Conservation (phyloP, 2,113 vertebrate genomes). For the Spea multiplicata region DNA sequence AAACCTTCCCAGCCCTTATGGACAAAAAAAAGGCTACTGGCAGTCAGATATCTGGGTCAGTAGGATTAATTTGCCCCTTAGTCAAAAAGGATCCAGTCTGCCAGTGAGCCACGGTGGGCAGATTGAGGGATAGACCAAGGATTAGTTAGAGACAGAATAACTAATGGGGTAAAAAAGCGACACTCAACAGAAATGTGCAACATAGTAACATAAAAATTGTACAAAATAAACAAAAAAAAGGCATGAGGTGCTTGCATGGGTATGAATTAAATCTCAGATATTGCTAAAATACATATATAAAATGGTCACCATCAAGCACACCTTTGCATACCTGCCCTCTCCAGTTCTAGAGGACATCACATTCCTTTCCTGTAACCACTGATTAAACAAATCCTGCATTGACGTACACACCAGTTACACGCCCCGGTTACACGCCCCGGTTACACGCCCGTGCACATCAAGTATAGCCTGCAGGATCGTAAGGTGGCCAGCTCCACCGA, state of each 20-base stretch:
- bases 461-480: conserved; percentile 15
- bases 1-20: not conserved
- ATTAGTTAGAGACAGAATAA: conserved; percentile 2
- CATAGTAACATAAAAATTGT: not conserved
- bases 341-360: not conserved
- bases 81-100: conserved; percentile 1
- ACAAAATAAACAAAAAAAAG: not conserved
- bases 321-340: not conserved
- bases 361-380: conserved; percentile 30
- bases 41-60: conserved; percentile 2
- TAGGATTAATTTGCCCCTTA: not conserved
- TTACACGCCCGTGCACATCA: conserved; percentile 25
- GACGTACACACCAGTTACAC: conserved; percentile 11
- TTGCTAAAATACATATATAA: not conserved
- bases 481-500: not conserved
- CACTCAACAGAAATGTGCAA: not conserved
- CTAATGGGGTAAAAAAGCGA: not conserved
- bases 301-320: not conserved
- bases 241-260: not conserved
- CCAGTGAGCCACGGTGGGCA: not conserved
- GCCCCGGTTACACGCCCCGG: conserved; percentile 1
- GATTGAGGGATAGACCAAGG: not conserved
- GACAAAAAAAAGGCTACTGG: not conserved
- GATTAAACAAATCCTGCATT: conserved; percentile 24
- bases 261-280: not conserved